phyloP scores from a whole-genome alignment of 2,888 invertebrate species.

The Drosophila limbata region DNA sequence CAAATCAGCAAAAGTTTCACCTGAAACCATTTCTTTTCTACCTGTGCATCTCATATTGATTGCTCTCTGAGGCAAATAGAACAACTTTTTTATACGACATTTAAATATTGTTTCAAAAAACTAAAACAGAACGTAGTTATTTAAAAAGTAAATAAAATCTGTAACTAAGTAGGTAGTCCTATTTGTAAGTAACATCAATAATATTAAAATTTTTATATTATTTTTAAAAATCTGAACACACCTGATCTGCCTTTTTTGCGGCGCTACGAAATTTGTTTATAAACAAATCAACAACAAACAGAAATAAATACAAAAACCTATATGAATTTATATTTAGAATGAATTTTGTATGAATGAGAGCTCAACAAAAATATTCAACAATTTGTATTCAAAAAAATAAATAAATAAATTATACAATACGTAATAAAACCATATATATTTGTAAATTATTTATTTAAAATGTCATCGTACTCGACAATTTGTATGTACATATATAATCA shows the following conservation, averaged over 20 bases:
- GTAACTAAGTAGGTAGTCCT: background rate
- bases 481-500: constrained; percentile 6
- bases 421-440: constrained; percentile 24
- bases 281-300: constrained; percentile 46
- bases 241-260: constrained; percentile 31
- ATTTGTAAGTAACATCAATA: constrained; percentile 5
- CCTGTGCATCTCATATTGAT: constrained; percentile 32
- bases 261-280: constrained; percentile 61
- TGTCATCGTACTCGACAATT: constrained; percentile 50
- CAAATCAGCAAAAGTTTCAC: constrained; percentile 42
- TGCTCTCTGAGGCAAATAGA: constrained; percentile 33
- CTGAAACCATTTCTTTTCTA: constrained; percentile 13
- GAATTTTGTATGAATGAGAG: constrained; percentile 11
- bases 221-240: background rate
- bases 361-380: constrained; percentile 5
- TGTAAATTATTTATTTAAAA: constrained; percentile 26
- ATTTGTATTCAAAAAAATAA: constrained; percentile 38
- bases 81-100: too few relatives aligned
- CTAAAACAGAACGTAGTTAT: too few relatives aligned
- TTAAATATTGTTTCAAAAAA: too few relatives aligned
- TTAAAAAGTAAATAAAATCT: background rate
- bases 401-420: constrained; percentile 39
- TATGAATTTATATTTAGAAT: constrained; percentile 3
- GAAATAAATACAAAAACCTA: constrained; percentile 1
- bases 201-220: background rate